phyloP scores from a whole-genome alignment of 2,113 vertebrate species.

The Toxotes chatareus region DNA sequence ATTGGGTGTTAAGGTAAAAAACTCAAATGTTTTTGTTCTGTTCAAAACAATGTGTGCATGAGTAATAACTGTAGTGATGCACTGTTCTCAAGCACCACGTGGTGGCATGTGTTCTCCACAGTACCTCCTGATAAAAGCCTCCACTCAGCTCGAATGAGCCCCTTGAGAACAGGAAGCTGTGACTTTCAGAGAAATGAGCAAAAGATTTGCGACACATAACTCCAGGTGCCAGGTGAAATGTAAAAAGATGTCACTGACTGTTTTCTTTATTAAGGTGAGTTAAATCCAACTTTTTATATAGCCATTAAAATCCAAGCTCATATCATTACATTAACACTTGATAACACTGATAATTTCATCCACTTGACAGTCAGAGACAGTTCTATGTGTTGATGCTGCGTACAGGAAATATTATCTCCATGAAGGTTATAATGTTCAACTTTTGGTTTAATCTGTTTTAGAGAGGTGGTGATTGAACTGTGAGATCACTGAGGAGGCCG shows the following conservation, averaged over 20 bases:
- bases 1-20: background rate
- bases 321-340: background rate
- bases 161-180: conserved; percentile 41
- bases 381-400: background rate
- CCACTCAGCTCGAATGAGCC: background rate
- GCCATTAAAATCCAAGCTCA: background rate
- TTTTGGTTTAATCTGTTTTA: no score
- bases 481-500: no score
- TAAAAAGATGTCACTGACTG: conserved; percentile 34
- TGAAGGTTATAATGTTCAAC: no score
- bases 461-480: no score
- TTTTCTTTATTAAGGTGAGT: conserved; percentile 64
- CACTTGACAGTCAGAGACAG: background rate
- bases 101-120: conserved; percentile 14
- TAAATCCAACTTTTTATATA: background rate
- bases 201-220: background rate
- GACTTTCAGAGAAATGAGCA: background rate
- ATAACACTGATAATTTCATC: background rate
- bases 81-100: conserved; percentile 19
- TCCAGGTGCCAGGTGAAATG: background rate
- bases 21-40: background rate
- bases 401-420: no score
- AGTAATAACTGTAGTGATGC: background rate
- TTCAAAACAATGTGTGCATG: background rate
- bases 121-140: no score